phyloP scores from a whole-genome alignment of 2,888 invertebrate species.

The Cybosia mesomella region DNA sequence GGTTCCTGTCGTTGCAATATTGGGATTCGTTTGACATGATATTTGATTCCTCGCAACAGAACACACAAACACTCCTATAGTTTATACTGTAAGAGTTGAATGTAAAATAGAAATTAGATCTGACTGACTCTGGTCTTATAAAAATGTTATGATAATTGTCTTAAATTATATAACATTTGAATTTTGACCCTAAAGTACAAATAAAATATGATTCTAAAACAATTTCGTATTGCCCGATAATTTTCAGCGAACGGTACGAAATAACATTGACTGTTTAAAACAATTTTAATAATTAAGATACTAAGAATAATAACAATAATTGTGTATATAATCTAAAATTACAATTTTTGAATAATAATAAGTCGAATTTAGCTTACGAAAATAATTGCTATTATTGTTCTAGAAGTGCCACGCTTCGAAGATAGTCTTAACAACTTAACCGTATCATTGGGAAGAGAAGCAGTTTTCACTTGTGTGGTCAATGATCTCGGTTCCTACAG shows the following conservation, averaged over 20 bases:
- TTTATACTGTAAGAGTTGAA: no score
- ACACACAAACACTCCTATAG: no score
- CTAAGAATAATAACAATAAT: neutral
- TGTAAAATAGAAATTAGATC: no score
- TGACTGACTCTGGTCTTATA: no score
- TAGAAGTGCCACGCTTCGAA: slow-evolving; percentile 91
- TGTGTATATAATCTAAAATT: slow-evolving; percentile 3
- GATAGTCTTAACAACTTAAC: slow-evolving; percentile 93
- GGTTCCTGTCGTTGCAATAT: no score
- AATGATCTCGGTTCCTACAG: slow-evolving; percentile 92
- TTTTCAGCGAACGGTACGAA: neutral
- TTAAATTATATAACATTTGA: no score
- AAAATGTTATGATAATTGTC: no score
- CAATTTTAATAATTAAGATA: neutral
- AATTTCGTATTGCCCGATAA: neutral
- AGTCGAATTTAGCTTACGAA: neutral
- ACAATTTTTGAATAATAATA: slow-evolving; percentile 25
- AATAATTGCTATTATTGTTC: slow-evolving; percentile 63
- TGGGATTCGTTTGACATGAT: no score
- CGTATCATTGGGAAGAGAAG: slow-evolving; percentile 93
- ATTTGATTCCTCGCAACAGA: no score
- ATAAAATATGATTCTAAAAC: neutral
- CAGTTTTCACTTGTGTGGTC: slow-evolving; percentile 94
- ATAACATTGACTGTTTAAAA: neutral
- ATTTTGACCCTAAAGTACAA: no score